Evolutionary conservation across 92 coral and sea anemone species (phyloP).

Genomic region (Phenganax subtilis): DNA sequence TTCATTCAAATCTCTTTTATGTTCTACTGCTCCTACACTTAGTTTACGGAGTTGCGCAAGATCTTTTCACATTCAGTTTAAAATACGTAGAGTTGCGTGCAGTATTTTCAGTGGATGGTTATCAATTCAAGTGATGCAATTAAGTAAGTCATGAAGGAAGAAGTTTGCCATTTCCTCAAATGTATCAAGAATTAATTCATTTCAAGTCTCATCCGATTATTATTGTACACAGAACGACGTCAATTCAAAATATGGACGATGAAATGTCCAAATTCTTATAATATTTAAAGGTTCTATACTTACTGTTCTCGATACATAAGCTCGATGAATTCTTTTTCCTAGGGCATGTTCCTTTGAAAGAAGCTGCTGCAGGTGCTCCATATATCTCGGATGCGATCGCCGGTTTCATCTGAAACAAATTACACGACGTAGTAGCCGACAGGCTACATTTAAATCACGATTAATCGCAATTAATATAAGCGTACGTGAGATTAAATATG

Average conservation of each 20-base stretch:
- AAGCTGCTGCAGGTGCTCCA: slow-evolving; percentile 29
- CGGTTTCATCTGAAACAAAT: not conserved
- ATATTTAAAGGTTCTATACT: not conserved
- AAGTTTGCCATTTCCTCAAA: not conserved
- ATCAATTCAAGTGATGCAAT: no score
- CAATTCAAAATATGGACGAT: not conserved
- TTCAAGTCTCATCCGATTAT: no score
- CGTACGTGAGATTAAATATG: no score
- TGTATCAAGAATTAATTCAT: no score
- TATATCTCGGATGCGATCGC: not conserved
- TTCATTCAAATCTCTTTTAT: not conserved
- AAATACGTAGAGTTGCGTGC: not conserved
- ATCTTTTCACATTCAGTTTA: not conserved
- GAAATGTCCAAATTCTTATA: no score
- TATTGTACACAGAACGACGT: no score
- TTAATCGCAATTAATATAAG: no score
- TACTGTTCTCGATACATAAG: slow-evolving; percentile 30
- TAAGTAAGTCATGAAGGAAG: no score
- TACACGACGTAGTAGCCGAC: not conserved
- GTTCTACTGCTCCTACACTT: not conserved
- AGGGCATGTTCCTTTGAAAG: slow-evolving; percentile 24
- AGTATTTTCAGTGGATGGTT: not conserved
- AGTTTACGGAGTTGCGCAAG: not conserved
- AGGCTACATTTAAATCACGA: no score
- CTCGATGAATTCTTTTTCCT: slow-evolving; percentile 28